Evolutionary conservation across 2,797 vertebrate genomes (phyloP).

Genomic region (Poecilia gillii): DNA sequence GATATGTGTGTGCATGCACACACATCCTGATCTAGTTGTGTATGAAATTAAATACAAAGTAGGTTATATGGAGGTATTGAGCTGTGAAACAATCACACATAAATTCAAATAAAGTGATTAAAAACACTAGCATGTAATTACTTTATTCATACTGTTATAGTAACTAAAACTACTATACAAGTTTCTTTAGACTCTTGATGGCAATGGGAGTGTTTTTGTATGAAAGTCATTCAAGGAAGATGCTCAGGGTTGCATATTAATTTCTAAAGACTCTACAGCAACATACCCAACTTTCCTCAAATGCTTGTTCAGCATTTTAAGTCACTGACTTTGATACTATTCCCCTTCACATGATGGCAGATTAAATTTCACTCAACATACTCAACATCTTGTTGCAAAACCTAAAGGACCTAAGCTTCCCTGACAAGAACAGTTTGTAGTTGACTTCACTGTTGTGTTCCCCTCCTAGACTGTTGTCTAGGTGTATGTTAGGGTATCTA

Average conservation of each 20-base stretch:
- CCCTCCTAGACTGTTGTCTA: background rate
- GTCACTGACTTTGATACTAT: background rate
- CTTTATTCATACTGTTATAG: background rate
- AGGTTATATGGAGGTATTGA: background rate
- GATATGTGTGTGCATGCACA: background rate
- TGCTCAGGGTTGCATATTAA: background rate
- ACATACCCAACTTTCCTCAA: background rate
- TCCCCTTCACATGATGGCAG: background rate
- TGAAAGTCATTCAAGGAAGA: background rate
- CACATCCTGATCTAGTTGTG: background rate
- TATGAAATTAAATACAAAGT: background rate
- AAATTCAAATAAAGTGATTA: background rate
- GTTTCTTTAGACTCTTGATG: background rate
- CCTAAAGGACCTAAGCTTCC: background rate
- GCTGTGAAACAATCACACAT: background rate
- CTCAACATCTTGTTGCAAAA: background rate
- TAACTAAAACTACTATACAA: background rate
- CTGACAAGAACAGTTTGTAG: background rate
- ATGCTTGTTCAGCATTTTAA: background rate
- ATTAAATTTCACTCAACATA: background rate
- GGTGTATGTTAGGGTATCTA: background rate
- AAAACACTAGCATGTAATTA: background rate
- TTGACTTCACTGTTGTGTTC: background rate
- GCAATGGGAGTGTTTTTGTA: background rate
- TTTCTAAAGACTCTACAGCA: background rate